Evolutionary conservation across 1,140 invertebrate species (phyloP).

Genomic region (Laodelphax striatellus): DNA sequence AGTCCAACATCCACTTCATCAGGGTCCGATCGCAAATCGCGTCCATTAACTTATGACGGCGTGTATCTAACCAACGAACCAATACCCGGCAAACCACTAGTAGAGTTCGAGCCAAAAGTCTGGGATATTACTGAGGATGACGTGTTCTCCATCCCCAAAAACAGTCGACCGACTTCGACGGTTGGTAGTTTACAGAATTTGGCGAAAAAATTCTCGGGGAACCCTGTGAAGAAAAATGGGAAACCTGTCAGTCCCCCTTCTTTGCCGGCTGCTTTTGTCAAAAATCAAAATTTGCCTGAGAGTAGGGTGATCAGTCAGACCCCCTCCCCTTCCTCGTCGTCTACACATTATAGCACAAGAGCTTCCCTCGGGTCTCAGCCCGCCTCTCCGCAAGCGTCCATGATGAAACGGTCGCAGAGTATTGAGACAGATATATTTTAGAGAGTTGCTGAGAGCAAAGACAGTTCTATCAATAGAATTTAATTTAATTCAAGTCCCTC

Average conservation of each 20-base stretch:
- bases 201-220: not conserved
- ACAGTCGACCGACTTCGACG: constrained; percentile 4
- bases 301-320: not conserved
- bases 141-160: constrained; percentile 7
- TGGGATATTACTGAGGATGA: constrained; percentile 64
- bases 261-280: not conserved
- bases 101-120: constrained; percentile 58
- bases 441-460: too few relatives aligned
- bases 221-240: not conserved
- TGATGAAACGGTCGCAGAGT: not conserved
- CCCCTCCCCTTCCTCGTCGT: not conserved
- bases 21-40: constrained; percentile 1
- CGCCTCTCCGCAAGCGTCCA: too few relatives aligned
- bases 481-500: too few relatives aligned
- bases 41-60: constrained; percentile 47
- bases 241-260: not conserved
- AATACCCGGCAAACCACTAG: constrained; percentile 51
- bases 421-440: not conserved
- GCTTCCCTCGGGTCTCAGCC: too few relatives aligned
- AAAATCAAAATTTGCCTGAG: not conserved
- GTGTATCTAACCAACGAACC: constrained; percentile 74
- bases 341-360: too few relatives aligned
- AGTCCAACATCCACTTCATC: constrained; percentile 3
- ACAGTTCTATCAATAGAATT: too few relatives aligned
- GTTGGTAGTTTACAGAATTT: not conserved